Percentiles rank a stretch among this genome's conserved stretches.
Conservation (phyloP, 2,888 invertebrate species). For the Ganaspis brasiliensis region DNA sequence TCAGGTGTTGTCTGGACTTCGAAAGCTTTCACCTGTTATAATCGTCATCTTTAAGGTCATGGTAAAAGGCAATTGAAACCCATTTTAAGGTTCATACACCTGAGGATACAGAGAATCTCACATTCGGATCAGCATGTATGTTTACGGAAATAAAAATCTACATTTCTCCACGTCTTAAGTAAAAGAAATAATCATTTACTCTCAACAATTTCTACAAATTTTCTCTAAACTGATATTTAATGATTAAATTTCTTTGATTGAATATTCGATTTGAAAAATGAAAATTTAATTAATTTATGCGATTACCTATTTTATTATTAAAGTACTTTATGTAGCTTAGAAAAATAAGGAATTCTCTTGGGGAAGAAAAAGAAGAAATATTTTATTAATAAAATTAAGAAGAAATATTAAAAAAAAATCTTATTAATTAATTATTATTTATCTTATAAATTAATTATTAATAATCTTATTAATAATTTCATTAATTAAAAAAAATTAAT, state of each 20-base stretch:
- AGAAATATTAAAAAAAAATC: no score
- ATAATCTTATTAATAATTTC: no score
- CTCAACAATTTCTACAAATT: not conserved
- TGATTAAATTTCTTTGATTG: not conserved
- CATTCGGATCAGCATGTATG: not conserved
- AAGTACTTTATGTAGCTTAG: no score
- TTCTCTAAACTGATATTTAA: conserved; percentile 2
- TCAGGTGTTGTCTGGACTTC: conserved; percentile 1
- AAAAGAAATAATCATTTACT: not conserved
- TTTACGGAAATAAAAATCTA: conserved; percentile 3
- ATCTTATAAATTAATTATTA: no score
- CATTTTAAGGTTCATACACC: conserved; percentile 25
- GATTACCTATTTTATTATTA: not conserved
- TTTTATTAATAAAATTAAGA: no score
- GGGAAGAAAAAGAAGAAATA: no score
- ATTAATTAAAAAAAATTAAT: no score
- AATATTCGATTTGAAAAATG: not conserved
- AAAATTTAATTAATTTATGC: not conserved
- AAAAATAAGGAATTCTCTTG: no score
- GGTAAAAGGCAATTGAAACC: conserved; percentile 9
- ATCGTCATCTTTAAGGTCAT: conserved; percentile 20
- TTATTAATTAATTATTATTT: no score
- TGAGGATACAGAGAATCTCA: not conserved
- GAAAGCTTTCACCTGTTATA: conserved; percentile 31
- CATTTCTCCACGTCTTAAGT: not conserved